Percentiles rank a stretch among this genome's conserved stretches.
Conservation (phyloP, 2,888 invertebrate species). For the Anorthoa munda region DNA sequence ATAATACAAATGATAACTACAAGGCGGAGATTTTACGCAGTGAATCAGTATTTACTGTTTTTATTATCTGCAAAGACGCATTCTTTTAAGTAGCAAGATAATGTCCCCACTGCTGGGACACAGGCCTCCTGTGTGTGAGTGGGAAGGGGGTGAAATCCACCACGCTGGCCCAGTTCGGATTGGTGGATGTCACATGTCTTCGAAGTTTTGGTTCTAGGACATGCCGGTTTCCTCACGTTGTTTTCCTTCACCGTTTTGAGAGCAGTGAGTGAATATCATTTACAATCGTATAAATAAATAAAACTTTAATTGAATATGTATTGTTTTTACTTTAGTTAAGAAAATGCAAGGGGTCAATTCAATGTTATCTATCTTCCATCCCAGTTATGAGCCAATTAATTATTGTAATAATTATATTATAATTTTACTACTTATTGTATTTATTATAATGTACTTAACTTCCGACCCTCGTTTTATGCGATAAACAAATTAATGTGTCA, state of each 20-base stretch:
- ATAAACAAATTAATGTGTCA: conserved; percentile 51
- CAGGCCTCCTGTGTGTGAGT: too few relatives aligned
- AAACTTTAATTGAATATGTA: too few relatives aligned
- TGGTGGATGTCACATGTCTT: too few relatives aligned
- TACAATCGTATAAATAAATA: too few relatives aligned
- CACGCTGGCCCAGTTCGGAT: too few relatives aligned
- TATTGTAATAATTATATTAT: conserved; percentile 9
- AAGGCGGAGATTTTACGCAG: conserved; percentile 15
- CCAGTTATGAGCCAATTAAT: background rate
- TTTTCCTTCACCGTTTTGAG: too few relatives aligned
- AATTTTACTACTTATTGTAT: conserved; percentile 21
- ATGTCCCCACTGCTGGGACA: too few relatives aligned
- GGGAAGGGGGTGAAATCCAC: too few relatives aligned
- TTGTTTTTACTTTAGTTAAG: too few relatives aligned
- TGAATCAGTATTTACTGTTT: conserved; percentile 13
- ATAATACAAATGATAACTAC: background rate
- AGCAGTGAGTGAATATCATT: too few relatives aligned
- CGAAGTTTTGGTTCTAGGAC: too few relatives aligned
- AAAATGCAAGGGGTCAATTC: background rate
- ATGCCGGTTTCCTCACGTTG: too few relatives aligned
- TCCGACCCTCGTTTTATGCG: conserved; percentile 36
- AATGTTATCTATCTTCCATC: conserved; percentile 30
- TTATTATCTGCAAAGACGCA: background rate
- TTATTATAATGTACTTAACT: conserved; percentile 31
- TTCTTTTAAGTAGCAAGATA: background rate